Evolutionary conservation across 1,140 invertebrate species (phyloP), one percentile per base, ranked within the genome.

Genomic region (Rhynchophorus ferrugineus): DNA sequence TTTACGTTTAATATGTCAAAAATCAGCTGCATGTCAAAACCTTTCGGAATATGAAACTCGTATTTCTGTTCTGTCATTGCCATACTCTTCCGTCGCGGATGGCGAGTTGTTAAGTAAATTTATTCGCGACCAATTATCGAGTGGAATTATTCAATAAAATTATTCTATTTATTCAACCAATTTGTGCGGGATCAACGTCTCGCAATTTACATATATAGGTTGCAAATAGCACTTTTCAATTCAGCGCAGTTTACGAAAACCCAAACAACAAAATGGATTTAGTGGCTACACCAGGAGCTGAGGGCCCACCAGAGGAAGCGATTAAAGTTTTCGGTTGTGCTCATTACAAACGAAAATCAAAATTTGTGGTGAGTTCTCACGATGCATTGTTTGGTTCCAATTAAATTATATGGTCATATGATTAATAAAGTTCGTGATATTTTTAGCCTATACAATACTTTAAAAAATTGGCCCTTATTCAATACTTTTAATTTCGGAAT

Each of bases 281-380:
- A 44, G 58, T 59, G 41, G 57, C 64, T 3, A 67, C 62, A 36
- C 64, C 67, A n/a, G 54, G 54, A 1, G 62, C 61, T 37, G 62
- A 66, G 42, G 62, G 63, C 0, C 64, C 67, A 3, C 62, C 62
- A 47, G 66, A 67, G 59, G 65, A 67, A 36, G 51, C 52, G 19
- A 57, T 63, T 18, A 78, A 78, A 68, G 68, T 71, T 17, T 70
- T 76, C 61, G 85, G 85, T 34, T 88, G 85, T 69, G 78, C 79
- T 44, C 85, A 88, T 71, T 88, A 88, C 58, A 85, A 86, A 64
- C 77, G 85, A 62, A 80, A 83, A 63, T 85, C 84, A 3, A 87
- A 87, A 73, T 87, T 87, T 73, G 85, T 88, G 70, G 85, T 87
- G 73, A 80, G 80, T 75, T 58, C 52, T 19, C 7, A 2, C n/a